Evolutionary conservation across 2,888 invertebrate species (phyloP).

Genomic region (Hipparchia sbordonii): DNA sequence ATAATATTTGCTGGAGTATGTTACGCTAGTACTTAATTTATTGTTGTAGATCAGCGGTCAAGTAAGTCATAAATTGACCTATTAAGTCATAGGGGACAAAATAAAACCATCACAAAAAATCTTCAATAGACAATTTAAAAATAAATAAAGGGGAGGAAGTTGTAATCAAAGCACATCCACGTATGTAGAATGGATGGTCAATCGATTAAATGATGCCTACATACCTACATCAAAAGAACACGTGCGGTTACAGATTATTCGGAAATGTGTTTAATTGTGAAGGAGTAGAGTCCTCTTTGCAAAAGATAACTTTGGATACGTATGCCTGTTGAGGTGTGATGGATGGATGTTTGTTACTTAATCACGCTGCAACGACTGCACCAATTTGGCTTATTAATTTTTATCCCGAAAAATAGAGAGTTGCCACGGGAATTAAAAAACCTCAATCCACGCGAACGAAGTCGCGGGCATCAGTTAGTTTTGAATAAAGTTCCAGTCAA

Average conservation of each 20-base stretch:
- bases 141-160: constrained; percentile 75
- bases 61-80: constrained; percentile 47
- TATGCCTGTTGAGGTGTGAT: background rate
- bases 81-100: constrained; percentile 52
- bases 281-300: constrained; percentile 40
- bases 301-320: background rate
- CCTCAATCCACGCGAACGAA: too few species aligned
- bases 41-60: constrained; percentile 5
- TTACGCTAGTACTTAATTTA: background rate
- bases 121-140: constrained; percentile 63
- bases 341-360: too few species aligned
- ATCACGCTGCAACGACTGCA: too few species aligned
- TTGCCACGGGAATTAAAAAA: too few species aligned
- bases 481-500: too few species aligned
- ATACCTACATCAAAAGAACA: constrained; percentile 49
- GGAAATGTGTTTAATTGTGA: constrained; percentile 35
- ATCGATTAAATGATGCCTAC: constrained; percentile 66
- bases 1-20: background rate
- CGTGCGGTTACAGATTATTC: constrained; percentile 38
- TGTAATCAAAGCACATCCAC: constrained; percentile 74
- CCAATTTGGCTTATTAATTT: too few species aligned
- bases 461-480: too few species aligned
- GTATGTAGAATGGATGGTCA: constrained; percentile 65
- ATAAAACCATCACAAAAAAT: constrained; percentile 51
- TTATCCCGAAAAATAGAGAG: too few species aligned